These are phyloP conservation scores for Drosophila prolongata DNA, from an alignment of 2,888 invertebrate species.

Conservation along the genomic window DNA sequence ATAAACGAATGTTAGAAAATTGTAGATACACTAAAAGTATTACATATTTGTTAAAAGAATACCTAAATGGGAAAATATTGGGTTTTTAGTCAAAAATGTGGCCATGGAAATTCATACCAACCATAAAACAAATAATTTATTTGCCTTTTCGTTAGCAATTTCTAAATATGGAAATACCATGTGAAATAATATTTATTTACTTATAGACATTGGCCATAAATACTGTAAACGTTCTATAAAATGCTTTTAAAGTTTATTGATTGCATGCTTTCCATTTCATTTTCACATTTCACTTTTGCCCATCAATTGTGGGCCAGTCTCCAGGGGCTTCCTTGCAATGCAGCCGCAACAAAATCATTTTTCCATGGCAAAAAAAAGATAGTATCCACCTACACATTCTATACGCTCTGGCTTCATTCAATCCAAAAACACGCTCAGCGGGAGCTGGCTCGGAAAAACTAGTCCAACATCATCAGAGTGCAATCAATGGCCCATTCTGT, in stretches of 20 bases:
- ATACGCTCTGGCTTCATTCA: conserved; percentile 20
- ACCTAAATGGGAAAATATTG: neutral
- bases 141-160: neutral
- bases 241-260: conserved; percentile 11
- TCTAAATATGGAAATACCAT: conserved; percentile 1
- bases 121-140: neutral
- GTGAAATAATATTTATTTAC: conserved; percentile 12
- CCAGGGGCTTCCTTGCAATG: conserved; percentile 4
- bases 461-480: conserved; percentile 17
- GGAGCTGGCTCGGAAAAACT: conserved; percentile 13
- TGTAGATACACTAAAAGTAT: no score
- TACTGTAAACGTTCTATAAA: conserved; percentile 2
- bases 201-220: neutral
- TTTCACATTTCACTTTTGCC: conserved; percentile 3
- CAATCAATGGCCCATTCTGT: conserved; percentile 52
- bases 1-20: no score
- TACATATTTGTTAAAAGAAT: no score
- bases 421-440: conserved; percentile 11
- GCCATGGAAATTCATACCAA: neutral
- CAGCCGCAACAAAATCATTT: conserved; percentile 24
- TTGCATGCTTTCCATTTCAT: conserved; percentile 25
- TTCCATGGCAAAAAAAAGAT: conserved; percentile 4
- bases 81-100: neutral
- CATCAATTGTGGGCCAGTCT: conserved; percentile 15
- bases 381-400: conserved; percentile 7